Conservation (phyloP, 2,113 vertebrate species). For the Scartelaos histophorus region DNA sequence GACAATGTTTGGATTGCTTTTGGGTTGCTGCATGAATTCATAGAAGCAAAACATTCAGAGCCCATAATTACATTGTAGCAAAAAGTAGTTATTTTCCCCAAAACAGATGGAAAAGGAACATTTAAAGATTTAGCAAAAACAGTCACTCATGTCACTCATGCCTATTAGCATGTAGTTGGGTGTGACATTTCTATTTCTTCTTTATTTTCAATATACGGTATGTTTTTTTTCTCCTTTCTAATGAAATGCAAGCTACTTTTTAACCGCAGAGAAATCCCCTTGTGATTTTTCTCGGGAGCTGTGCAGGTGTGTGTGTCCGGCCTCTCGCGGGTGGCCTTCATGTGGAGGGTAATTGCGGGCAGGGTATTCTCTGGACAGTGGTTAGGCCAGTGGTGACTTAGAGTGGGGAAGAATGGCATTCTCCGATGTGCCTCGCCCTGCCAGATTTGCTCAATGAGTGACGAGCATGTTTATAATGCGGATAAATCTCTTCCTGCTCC, state of each 20-base stretch:
- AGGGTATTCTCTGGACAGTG: constrained; percentile 35
- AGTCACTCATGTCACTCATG: constrained; percentile 29
- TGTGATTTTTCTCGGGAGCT: constrained; percentile 21
- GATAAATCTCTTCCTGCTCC: constrained; percentile 62
- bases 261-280: background rate
- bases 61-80: constrained; percentile 66
- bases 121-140: constrained; percentile 48
- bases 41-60: constrained; percentile 65
- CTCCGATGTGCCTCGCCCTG: constrained; percentile 28
- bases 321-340: constrained; percentile 41
- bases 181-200: constrained; percentile 15
- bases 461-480: constrained; percentile 61
- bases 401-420: constrained; percentile 16
- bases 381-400: constrained; percentile 29
- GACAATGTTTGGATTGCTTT: constrained; percentile 61
- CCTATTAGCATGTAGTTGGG: constrained; percentile 22
- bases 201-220: too few relatives aligned
- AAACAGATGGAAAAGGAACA: constrained; percentile 62
- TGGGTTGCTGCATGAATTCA: constrained; percentile 41
- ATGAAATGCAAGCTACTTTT: constrained; percentile 17
- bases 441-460: constrained; percentile 55
- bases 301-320: constrained; percentile 23
- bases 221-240: constrained; percentile 8
- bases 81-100: constrained; percentile 58
- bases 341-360: constrained; percentile 23